Evolutionary conservation across 2,113 vertebrate species (phyloP), one percentile per base, ranked within the genome.

Genomic region (Xerus inauris): DNA sequence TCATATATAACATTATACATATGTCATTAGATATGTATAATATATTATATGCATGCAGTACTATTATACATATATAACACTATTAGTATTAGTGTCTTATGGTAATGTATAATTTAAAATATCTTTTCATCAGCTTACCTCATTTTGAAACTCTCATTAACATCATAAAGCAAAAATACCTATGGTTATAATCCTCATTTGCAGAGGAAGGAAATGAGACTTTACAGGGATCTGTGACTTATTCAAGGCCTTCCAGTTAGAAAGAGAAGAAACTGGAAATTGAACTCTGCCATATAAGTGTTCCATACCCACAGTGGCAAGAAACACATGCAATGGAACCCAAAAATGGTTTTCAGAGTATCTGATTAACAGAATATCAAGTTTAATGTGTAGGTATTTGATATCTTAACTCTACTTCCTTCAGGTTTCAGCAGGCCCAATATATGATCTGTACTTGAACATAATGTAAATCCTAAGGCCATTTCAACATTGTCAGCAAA

Each of bases 401-500:
- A 67, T 9, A 51, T 49, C 42, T 26, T 76, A 83, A 77, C 64
- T 10, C 57, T n/a, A n/a, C n/a, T 26, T 49, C 6, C 47, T 82
- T 81, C 59, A 40, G 65, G 57, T 67, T 65, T 62, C 88, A 91
- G 45, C 75, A 95, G 13, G 28, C 4, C 35, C 62, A 69, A 13
- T 93, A 72, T 51, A 95, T 84, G 88, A 91, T 71, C 30, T 85
- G 1, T 26, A 79, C 85, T 94, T 42, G 90, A 69, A 59, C 1
- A 45, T 19, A 32, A 87, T 65, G 19, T 45, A 77, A 47, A 96
- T 59, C 85, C 38, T 57, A 82, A 71, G 42, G 45, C 65, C 76
- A 57, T 87, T 92, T 95, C 76, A 92, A 82, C 57, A 84, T 57
- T 65, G 4, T 72, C 72, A 87, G 40, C 19, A 80, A 76, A 95